phyloP scores from a whole-genome alignment of 2,888 invertebrate species.

The Heliothis peltigera region DNA sequence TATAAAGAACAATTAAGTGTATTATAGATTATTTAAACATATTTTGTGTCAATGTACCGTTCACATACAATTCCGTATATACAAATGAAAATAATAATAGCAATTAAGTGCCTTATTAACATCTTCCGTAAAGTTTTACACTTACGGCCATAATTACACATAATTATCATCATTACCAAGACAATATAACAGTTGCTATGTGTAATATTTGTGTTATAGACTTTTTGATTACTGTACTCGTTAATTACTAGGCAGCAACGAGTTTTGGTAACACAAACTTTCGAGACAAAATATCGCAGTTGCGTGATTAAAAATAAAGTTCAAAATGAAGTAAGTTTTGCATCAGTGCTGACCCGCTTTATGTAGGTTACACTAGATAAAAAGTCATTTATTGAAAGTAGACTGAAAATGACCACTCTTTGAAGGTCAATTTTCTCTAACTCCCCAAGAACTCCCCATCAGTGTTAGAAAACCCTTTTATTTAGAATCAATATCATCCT shows the following conservation, averaged over 20 bases:
- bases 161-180: constrained; percentile 29
- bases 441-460: too few relatives aligned
- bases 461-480: too few relatives aligned
- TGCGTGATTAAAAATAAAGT: constrained; percentile 2
- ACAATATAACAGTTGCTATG: constrained; percentile 14
- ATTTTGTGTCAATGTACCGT: background rate
- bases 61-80: background rate
- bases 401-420: too few relatives aligned
- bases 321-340: constrained; percentile 1
- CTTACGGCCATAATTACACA: background rate
- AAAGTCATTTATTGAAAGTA: too few relatives aligned
- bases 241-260: constrained; percentile 15
- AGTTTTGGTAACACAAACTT: constrained; percentile 28
- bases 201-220: constrained; percentile 29
- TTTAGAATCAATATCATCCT: too few relatives aligned
- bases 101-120: background rate
- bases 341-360: background rate
- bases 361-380: too few relatives aligned
- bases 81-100: background rate
- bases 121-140: constrained; percentile 3
- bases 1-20: too few relatives aligned
- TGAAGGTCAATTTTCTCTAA: too few relatives aligned
- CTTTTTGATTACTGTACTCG: constrained; percentile 19
- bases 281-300: constrained; percentile 3
- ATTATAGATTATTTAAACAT: too few relatives aligned